Percentiles rank a stretch among this genome's conserved stretches.
Conservation (phyloP, 2,888 invertebrate species). For the Drosophila hamatofila region DNA sequence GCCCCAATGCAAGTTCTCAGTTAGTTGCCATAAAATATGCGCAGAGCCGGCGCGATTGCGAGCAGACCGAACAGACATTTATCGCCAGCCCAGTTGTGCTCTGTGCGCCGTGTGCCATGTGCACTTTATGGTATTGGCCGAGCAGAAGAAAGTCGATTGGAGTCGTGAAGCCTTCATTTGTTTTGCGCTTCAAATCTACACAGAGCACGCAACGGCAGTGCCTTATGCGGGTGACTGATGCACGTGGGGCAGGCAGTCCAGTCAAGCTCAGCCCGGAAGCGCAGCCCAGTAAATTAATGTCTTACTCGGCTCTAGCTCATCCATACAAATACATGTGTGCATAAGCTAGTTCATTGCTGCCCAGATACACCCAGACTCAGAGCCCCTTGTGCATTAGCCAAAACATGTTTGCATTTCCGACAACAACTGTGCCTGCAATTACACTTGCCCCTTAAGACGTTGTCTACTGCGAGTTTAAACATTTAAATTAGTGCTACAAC, state of each 20-base stretch:
- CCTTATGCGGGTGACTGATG: constrained; percentile 29
- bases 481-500: background rate
- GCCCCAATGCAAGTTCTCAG: constrained; percentile 21
- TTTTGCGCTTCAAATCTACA: constrained; percentile 62
- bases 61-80: constrained; percentile 38
- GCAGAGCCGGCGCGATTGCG: constrained; percentile 32
- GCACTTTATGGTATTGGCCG: constrained; percentile 65
- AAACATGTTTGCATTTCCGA: constrained; percentile 53
- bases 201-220: constrained; percentile 60
- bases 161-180: constrained; percentile 73
- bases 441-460: background rate
- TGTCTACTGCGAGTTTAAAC: background rate
- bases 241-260: constrained; percentile 13
- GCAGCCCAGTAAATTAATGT: constrained; percentile 67
- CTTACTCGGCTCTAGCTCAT: constrained; percentile 58
- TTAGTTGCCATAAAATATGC: constrained; percentile 69
- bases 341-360: constrained; percentile 11
- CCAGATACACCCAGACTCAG: constrained; percentile 20
- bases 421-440: constrained; percentile 16
- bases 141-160: constrained; percentile 58
- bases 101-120: constrained; percentile 33
- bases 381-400: constrained; percentile 30
- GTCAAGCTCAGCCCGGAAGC: constrained; percentile 27
- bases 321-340: constrained; percentile 9
- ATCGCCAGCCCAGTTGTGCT: constrained; percentile 37